Base-by-base conservation (phyloP, 2,888 invertebrate species). In the Hypolimnas misippus region DNA sequence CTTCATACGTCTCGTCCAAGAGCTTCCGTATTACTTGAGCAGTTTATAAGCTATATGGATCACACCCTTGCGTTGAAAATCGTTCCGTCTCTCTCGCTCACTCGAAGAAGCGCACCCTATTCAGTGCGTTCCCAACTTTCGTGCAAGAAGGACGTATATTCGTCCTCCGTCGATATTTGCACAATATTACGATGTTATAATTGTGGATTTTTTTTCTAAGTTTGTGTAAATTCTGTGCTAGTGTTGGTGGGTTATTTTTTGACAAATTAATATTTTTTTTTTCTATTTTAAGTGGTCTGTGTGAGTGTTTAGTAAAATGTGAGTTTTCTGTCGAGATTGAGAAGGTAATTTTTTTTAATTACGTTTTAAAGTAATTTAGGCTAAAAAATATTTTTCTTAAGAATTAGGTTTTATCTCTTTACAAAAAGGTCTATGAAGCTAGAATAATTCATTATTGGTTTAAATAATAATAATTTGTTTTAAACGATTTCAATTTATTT, bases 41-140 rank as follows among this genome's bases (percentile, higher is more conserved):
- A 78, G 78, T 70, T 66, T 76, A 72, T 73, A 66, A 68, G 72
- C 69, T 83, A 82, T 78, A 83, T 80, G 62, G 67, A 71, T 69
- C 71, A 85, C 81, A 63, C 67, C 69, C 75, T 57, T 65, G 72
- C 70, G 63, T 56, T 67, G 57, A n/a, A n/a, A 53, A 63, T 44
- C 19, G 38, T 29, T 59, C 64, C 60, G 57, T 73, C 64, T 78
- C 83, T 65, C 70, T 86, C 77, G 57, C n/a, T n/a, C 80, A 62
- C 67, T 65, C 72, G 71, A 69, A 73, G 74, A 60, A 64, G 73
- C 70, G 69, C 73, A 71, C 72, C 74, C 71, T 78, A 77, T 77
- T 77, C 82, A 88, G 87, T 88, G 84, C 83, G 84, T 79, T 82
- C 77, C 74, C 70, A 77, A 71, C 72, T 74, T 64, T 68, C 74